phyloP scores from a whole-genome alignment of 2,888 invertebrate species.

The Limenitis camilla region DNA sequence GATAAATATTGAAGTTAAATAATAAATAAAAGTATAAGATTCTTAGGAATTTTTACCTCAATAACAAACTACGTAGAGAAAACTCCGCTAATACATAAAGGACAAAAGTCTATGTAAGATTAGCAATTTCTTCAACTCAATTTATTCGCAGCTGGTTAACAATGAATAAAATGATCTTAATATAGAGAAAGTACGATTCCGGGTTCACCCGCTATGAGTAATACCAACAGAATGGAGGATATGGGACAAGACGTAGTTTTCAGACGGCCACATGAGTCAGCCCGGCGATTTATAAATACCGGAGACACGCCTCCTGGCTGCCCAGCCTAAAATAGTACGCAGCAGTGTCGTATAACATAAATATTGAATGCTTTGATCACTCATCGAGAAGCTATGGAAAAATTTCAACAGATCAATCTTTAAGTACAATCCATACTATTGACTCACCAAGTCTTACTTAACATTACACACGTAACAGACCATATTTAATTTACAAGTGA shows the following conservation, averaged over 20 bases:
- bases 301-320: conserved; percentile 71
- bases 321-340: conserved; percentile 61
- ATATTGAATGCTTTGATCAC: conserved; percentile 47
- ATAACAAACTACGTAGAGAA: too few relatives aligned
- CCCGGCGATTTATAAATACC: conserved; percentile 63
- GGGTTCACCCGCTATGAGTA: conserved; percentile 67
- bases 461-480: conserved; percentile 16
- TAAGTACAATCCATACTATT: not conserved
- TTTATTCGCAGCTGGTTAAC: too few relatives aligned
- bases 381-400: conserved; percentile 16
- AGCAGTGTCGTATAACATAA: conserved; percentile 63
- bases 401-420: conserved; percentile 8
- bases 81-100: too few relatives aligned
- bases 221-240: conserved; percentile 64
- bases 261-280: conserved; percentile 67
- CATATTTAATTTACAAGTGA: not conserved
- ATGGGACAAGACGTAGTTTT: conserved; percentile 68
- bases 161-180: conserved; percentile 2
- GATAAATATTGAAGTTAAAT: too few relatives aligned
- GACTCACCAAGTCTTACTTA: not conserved
- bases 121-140: too few relatives aligned
- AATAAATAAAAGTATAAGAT: too few relatives aligned
- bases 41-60: too few relatives aligned
- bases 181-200: conserved; percentile 47
- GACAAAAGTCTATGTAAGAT: too few relatives aligned